Evolutionary conservation across 1,140 invertebrate species (phyloP).

Genomic region (Spodoptera litura): DNA sequence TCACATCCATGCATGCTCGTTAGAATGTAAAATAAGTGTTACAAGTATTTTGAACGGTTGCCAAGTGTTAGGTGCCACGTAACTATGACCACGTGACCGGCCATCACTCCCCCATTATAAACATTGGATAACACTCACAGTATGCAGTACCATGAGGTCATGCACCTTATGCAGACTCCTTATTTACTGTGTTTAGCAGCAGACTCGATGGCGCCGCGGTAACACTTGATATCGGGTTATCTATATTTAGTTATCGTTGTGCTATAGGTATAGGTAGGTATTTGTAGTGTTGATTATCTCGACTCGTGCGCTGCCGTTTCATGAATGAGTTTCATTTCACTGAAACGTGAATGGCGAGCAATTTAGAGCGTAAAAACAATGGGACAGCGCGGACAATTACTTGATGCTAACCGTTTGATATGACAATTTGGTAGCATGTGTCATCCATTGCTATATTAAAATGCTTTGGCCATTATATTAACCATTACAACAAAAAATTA

Average conservation of each 20-base stretch:
- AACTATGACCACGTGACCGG: constrained; percentile 63
- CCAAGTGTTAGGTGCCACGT: constrained; percentile 71
- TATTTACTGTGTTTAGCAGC: constrained; percentile 56
- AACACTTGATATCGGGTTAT: constrained; percentile 58
- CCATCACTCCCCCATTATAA: constrained; percentile 65
- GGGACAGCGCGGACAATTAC: constrained; percentile 54
- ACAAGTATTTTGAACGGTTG: constrained; percentile 67
- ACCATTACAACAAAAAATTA: neutral
- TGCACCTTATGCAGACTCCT: constrained; percentile 64
- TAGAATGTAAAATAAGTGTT: constrained; percentile 75
- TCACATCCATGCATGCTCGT: constrained; percentile 66
- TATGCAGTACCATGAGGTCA: constrained; percentile 69
- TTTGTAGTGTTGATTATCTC: constrained; percentile 61
- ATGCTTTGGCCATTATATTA: neutral
- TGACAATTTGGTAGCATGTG: constrained; percentile 30
- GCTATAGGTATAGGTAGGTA: constrained; percentile 44
- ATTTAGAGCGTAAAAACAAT: constrained; percentile 81
- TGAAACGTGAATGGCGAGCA: constrained; percentile 63
- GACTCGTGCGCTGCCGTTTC: constrained; percentile 47
- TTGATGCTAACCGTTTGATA: constrained; percentile 47
- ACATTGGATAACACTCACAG: constrained; percentile 68
- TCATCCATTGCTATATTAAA: constrained; percentile 26
- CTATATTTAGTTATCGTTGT: constrained; percentile 65
- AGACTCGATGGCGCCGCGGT: constrained; percentile 70
- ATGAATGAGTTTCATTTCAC: constrained; percentile 69